Evolutionary conservation across 2,888 invertebrate species (phyloP), one percentile per base, ranked within the genome.

Genomic region (Encarsia formosa): DNA sequence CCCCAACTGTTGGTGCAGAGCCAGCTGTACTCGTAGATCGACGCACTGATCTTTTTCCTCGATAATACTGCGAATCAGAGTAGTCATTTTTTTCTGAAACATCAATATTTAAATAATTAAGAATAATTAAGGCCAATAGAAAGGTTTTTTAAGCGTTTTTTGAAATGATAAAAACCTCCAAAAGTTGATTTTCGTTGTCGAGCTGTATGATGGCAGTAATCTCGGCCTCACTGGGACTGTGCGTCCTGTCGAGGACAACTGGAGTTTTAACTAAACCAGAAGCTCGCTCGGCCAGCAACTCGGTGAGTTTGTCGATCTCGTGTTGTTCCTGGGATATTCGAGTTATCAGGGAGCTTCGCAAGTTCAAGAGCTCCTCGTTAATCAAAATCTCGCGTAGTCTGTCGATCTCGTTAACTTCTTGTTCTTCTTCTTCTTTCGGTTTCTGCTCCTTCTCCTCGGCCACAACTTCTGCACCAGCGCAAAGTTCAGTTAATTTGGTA

Each of bases 301-400:
- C 68, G 35, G 58, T 79, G 15, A 87, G 73, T 57, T 80, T 81
- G 20, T 83, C 80, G 13, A 88, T 84, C 76, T 89, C 88, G 34
- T 82, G 82, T 61, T 82, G 83, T 73, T 90, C 90, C 0, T 81
- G 80, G 65, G 83, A 81, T 47, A 90, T 87, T 65, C 85, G 82
- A 1, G 82, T 80, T 66, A 84, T 82, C 11, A 90, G 71, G 40
- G 84, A 77, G 1, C 83, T 81, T 59, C 87, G 86, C 63, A 90
- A 77, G 57, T 82, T 82, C 23, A 86, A 69, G 22, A 79, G 63
- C 65, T 79, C 79, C 54, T 77, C 76, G 41, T 76, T 74, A 48
- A 73, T 67, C 23, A 74, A 62, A 52, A 56, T 67, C 35, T 74
- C 73, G 26, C 67, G 66, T 1, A 74, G 55, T 52, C 63, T 69